Evolutionary conservation across 2,113 vertebrate genomes (phyloP).

Genomic region (Mus spicilegus): DNA sequence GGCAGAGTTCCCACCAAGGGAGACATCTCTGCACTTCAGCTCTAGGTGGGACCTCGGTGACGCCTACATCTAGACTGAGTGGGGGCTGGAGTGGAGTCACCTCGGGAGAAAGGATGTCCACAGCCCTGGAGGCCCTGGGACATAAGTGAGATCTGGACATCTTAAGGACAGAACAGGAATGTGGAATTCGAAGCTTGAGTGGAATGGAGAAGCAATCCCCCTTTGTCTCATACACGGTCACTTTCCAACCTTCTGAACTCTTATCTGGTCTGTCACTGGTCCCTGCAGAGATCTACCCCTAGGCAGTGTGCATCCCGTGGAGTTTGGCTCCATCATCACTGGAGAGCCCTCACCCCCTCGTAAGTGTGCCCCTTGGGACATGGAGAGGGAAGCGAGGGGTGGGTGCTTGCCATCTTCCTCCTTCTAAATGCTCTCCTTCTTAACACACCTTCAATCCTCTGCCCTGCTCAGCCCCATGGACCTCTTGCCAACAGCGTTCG

Average conservation of each 20-base stretch:
- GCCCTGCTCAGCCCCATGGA: background rate
- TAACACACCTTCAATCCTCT: background rate
- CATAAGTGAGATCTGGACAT: background rate
- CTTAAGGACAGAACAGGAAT: background rate
- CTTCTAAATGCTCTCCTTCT: background rate
- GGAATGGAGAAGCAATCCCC: background rate
- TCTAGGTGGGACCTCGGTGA: background rate
- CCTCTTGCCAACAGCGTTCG: background rate
- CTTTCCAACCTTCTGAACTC: background rate
- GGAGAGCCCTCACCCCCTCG: background rate
- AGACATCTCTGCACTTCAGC: background rate
- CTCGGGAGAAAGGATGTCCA: too few species aligned
- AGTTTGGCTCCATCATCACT: background rate
- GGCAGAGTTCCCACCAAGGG: background rate
- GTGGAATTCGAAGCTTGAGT: background rate
- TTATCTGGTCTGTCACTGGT: background rate
- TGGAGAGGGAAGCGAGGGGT: background rate
- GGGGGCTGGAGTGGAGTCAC: background rate
- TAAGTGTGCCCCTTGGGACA: constrained; percentile 41
- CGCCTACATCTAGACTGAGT: background rate
- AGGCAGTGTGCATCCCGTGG: background rate
- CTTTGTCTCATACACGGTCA: background rate
- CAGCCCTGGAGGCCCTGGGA: background rate
- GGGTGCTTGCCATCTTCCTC: background rate
- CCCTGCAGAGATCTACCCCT: background rate